Base-by-base conservation (phyloP, 1,140 invertebrate species). In the Lethocerus indicus region DNA sequence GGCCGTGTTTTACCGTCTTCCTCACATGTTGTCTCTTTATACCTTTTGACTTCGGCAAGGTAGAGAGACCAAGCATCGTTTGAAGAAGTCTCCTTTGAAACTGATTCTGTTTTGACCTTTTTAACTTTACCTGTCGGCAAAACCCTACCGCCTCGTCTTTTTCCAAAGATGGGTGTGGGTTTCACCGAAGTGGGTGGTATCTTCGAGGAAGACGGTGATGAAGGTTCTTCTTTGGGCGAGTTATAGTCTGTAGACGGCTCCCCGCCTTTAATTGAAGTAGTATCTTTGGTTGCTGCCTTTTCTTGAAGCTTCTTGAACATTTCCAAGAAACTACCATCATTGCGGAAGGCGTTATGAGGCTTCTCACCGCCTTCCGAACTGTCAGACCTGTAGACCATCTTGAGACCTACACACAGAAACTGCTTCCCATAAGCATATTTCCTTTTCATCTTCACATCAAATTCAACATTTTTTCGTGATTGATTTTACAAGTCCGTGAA, bases 21-120 rank as follows among this genome's bases (percentile, higher is more conserved):
- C 63, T 91, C 84, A 65, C 88, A 92, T 47, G 83, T 87, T 40
- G 85, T 82, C 63, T 89, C 85, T 61, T 86, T 80, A 59, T 93
- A 94, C 59, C 85, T 84, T 61, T 87, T 83, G 6, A 94, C 89
- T 74, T 93, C 89, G 24, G 81, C 81, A 76, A 93, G 81, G 59
- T 94, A 94, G 2, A 87, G 65, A 0, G 86, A 83, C 88, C 88
- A 93, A 6, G 88, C 85, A 66, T 92, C 87, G 63, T 83, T 85
- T 0, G 80, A 79, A 50, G 72, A 73, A n/a, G 61, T 63, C 25
- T 74, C 71, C n/a, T 66, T 66, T 16, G 66, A 67, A 55, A 73
- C 70, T 51, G 79, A 75, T 25, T 75, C 74, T 23, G 72, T 72
- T 62, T 83, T 81, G 24, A 75, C 71, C 61, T 92, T 92, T 56